Evolutionary conservation across 2,797 vertebrate species (phyloP).

Genomic region (Cheirogaleus major): DNA sequence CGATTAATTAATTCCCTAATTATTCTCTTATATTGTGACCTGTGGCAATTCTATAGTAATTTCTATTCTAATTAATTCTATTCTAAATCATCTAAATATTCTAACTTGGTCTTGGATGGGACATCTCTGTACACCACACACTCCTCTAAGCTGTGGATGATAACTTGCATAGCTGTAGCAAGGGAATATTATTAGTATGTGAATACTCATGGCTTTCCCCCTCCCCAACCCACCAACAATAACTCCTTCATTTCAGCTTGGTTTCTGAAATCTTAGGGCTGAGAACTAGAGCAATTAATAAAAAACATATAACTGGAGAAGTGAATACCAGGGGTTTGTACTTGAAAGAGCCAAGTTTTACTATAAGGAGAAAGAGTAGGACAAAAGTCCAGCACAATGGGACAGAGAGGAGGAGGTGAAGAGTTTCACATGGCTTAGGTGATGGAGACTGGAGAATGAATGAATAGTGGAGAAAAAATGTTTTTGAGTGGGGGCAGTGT

Average conservation of each 20-base stretch:
- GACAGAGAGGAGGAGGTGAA: too few relatives aligned
- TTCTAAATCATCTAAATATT: conserved; percentile 39
- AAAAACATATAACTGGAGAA: not conserved
- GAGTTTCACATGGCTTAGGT: accelerated
- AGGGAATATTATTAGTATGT: not conserved
- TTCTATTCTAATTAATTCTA: conserved; percentile 5
- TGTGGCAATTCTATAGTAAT: conserved; percentile 3
- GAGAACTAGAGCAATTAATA: not conserved
- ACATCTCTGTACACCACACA: not conserved
- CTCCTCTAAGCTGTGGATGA: not conserved
- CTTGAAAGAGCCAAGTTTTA: not conserved
- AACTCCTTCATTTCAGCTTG: not conserved
- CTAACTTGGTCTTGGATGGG: not conserved
- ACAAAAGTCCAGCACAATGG: accelerated
- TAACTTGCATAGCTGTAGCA: not conserved
- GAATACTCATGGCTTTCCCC: not conserved
- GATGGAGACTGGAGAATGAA: not conserved
- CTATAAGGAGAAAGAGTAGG: not conserved
- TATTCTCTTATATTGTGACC: conserved; percentile 42
- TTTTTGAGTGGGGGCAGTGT: not conserved
- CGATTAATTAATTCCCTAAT: conserved; percentile 41
- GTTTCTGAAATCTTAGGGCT: not conserved
- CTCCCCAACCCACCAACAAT: not conserved
- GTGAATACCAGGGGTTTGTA: not conserved
- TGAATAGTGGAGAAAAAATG: not conserved